Base-by-base conservation (phyloP, 1,140 invertebrate species). In the Drosophila bifasciata region DNA sequence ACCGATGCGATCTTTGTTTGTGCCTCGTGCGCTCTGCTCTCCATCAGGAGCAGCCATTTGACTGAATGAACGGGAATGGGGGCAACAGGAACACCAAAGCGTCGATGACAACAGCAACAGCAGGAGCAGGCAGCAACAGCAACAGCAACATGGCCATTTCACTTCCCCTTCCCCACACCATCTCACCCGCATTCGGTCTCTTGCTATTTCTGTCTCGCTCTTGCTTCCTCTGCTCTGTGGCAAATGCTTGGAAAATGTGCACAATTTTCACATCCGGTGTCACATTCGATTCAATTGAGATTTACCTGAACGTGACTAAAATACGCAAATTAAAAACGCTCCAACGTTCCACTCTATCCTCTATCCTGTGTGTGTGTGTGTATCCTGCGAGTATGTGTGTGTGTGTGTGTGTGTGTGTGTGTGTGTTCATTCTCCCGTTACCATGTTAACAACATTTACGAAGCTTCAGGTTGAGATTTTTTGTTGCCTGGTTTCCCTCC, bases 271-370 rank as follows among this genome's bases (percentile, higher is more conserved):
- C 88, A 90, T 90, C 88, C 88, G 88, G 88, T 90, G 83, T 90
- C 88, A 90, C 88, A 90, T 90, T 90, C 88, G 89, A 90, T 90
- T 90, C 88, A 90, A 90, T 90, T 90, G 88, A 90, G 88, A 90
- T 90, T 90, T 90, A 84, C 88, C 83, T 90, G 88, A 79, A 90
- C 88, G 88, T 90, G 88, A 90, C 88, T 90, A 88, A 90, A 90
- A 90, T 90, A 84, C 88, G 89, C 72, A 89, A 89, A 85, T 89
- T 80, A 90, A 90, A 89, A 86, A 88, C 62, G 74, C 78, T 86
- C 40, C 46, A 36, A 46, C 49, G 50, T 28, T 59, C 39, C 53
- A 21, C 5, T 43, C 23, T 51, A 13, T 9, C 13, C n/a, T 39
- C 25, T 32, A 15, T 51, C 44, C 40, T 57, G 21, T 44, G 16